A percentile compares a stretch with the other conserved stretches of the same genome.
Conservation (phyloP, 2,113 vertebrate species). For the Pelodiscus sinensis region DNA sequence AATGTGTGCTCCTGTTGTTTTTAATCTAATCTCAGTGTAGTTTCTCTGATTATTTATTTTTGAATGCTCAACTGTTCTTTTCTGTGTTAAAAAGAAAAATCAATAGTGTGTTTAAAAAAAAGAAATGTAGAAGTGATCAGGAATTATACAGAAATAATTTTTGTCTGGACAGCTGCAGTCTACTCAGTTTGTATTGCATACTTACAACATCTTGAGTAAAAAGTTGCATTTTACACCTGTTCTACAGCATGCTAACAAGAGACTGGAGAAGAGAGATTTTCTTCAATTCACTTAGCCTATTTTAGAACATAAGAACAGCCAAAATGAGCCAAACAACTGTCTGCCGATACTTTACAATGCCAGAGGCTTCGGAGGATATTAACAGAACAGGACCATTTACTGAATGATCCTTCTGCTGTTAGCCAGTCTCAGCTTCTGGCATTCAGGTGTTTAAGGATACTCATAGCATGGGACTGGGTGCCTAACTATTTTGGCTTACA, state of each 20-base stretch:
- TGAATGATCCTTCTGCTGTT: neutral
- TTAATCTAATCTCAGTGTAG: neutral
- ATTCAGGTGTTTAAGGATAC: neutral
- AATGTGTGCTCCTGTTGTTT: neutral
- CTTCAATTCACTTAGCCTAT: constrained; percentile 22
- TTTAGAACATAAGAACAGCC: neutral
- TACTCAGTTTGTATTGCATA: neutral
- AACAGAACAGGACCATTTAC: neutral
- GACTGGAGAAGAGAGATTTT: constrained; percentile 23
- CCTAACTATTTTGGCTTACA: neutral
- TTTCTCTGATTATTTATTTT: constrained; percentile 12
- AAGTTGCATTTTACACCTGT: constrained; percentile 2
- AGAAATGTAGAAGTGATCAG: neutral
- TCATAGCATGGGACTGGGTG: neutral
- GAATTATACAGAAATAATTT: constrained; percentile 6
- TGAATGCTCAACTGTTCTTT: neutral
- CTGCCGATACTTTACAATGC: neutral
- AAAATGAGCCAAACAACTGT: neutral
- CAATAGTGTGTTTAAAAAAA: neutral
- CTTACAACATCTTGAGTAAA: neutral
- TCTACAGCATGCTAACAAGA: constrained; percentile 14
- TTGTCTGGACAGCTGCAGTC: constrained; percentile 8
- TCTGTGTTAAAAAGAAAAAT: constrained; percentile 32
- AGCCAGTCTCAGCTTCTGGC: neutral
- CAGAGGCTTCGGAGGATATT: neutral